Evolutionary conservation across 2,113 vertebrate genomes (phyloP).

Genomic region (Conger conger): DNA sequence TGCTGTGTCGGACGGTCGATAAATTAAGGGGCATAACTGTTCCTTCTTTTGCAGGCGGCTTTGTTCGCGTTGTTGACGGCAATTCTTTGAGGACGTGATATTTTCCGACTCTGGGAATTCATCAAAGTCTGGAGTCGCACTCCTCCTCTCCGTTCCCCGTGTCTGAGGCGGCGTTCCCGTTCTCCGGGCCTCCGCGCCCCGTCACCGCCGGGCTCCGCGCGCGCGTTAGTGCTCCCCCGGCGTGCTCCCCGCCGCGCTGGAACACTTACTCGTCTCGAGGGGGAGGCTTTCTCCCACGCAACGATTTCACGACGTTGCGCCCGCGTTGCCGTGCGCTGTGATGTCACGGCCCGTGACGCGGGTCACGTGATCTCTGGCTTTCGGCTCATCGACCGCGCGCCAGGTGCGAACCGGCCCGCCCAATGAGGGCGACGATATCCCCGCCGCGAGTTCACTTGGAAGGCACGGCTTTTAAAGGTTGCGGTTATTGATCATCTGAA

Average conservation of each 20-base stretch:
- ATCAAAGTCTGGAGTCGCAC: neutral
- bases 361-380: neutral
- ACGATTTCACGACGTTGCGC: neutral
- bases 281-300: neutral
- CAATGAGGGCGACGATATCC: conserved; percentile 9
- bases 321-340: neutral
- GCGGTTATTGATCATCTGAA: conserved; percentile 19
- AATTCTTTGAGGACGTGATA: neutral
- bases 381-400: neutral
- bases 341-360: neutral
- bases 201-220: neutral
- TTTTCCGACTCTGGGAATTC: neutral
- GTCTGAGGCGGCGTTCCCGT: neutral
- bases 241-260: neutral
- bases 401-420: neutral
- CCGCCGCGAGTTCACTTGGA: conserved; percentile 15
- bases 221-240: neutral
- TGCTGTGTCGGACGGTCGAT: neutral
- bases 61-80: neutral
- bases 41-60: neutral
- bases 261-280: neutral
- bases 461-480: conserved; percentile 34
- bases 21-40: too few species aligned
- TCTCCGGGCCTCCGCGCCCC: neutral
- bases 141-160: neutral